Evolutionary conservation across 2,888 invertebrate species (phyloP).

Genomic region (Pachycephus smyrnensis): DNA sequence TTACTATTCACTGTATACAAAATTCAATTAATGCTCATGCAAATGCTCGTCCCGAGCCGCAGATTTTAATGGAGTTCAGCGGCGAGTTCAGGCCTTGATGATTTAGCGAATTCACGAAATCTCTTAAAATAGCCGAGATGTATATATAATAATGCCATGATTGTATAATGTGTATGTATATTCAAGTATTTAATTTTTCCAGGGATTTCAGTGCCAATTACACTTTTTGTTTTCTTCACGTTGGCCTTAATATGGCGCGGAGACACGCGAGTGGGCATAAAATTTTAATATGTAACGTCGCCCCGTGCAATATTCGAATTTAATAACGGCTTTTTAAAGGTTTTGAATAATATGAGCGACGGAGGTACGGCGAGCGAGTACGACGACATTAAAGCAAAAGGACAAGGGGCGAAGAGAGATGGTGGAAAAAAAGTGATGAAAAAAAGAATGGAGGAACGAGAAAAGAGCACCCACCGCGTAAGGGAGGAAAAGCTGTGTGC

Average conservation of each 20-base stretch:
- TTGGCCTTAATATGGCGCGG: not conserved
- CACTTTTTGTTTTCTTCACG: not conserved
- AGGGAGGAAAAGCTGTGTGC: constrained; percentile 14
- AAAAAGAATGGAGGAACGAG: not conserved
- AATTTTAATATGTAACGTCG: constrained; percentile 40
- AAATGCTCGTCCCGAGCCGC: not conserved
- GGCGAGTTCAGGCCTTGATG: not conserved
- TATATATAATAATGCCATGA: not conserved
- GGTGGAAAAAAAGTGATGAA: not conserved
- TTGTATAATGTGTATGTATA: not conserved
- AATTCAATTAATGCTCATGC: not conserved
- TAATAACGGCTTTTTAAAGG: constrained; percentile 45
- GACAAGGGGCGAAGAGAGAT: constrained; percentile 18
- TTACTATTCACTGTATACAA: not conserved
- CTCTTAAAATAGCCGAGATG: not conserved
- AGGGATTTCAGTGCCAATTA: not conserved
- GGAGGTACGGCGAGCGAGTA: constrained; percentile 18
- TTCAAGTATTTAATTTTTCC: not conserved
- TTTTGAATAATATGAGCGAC: constrained; percentile 41
- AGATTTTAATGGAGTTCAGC: not conserved
- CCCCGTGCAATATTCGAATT: constrained; percentile 40
- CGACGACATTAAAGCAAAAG: not conserved
- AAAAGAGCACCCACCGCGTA: constrained; percentile 2
- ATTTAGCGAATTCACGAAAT: not conserved
- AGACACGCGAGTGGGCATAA: constrained; percentile 15